phyloP scores from a whole-genome alignment of 2,113 vertebrate genomes.

The Ibidorhyncha struthersii region DNA sequence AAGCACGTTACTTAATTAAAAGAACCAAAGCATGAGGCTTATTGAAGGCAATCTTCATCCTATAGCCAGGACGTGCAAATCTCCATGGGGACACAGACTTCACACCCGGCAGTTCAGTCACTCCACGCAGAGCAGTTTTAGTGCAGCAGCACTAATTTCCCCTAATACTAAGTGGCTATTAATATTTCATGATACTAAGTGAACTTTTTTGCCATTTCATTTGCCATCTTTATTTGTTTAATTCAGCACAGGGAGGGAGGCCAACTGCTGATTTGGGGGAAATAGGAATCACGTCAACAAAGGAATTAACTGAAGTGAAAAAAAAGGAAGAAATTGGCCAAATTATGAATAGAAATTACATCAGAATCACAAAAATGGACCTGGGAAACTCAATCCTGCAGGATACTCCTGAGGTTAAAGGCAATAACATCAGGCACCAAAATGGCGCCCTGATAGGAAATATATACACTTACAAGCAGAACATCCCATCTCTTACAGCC shows the following conservation, averaged over 20 bases:
- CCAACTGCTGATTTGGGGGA: background rate
- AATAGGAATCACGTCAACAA: background rate
- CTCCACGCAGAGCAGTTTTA: background rate
- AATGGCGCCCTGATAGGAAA: background rate
- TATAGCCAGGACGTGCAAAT: background rate
- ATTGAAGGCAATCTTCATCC: background rate
- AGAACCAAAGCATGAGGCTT: background rate
- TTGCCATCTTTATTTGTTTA: slow-evolving; percentile 41
- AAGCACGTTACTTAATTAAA: background rate
- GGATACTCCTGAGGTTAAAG: background rate
- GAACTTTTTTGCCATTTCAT: slow-evolving; percentile 8
- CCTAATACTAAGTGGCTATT: background rate
- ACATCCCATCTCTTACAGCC: background rate
- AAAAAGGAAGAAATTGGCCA: background rate
- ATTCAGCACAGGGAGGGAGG: background rate
- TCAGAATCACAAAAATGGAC: background rate
- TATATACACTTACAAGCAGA: background rate
- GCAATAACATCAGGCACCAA: background rate
- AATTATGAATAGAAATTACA: background rate
- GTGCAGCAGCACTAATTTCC: background rate
- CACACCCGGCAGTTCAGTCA: background rate
- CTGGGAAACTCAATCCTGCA: background rate
- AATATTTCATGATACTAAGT: slow-evolving; percentile 42
- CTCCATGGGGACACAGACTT: background rate
- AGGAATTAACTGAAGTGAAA: background rate